Base-by-base conservation (phyloP, 2,797 vertebrate genomes). In the Hirundo rustica region DNA sequence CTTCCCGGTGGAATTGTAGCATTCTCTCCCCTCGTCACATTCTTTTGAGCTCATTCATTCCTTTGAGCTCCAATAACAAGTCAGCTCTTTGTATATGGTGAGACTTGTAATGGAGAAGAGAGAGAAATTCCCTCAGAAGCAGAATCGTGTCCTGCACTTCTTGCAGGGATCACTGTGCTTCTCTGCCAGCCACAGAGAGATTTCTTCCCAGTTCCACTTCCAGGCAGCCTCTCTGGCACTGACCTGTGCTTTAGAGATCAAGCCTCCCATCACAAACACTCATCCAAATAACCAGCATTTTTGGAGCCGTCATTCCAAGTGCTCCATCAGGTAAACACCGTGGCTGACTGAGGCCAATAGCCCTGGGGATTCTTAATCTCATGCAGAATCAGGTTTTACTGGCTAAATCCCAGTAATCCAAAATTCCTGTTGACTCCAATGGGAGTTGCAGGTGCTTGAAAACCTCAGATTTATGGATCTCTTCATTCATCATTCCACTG, bases 11-110 rank as follows among this genome's bases (percentile, higher is more conserved):
- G 85, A 89, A 93, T 47, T 86, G 92, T 92, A 71, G 92, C 82
- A 64, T 89, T 95, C 89, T 84, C 92, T 95, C 75, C 75, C 75
- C 75, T 94, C 60, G 62, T 91, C 67, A 8, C 91, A 88, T 95
- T 95, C 94, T 92, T 94, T 90, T 88, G 85, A 93, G 93, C 94
- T 92, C 94, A 85, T 96, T 96, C 94, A 93, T 95, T 96, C 85
- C 93, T 94, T 91, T 93, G 91, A 90, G 92, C 89, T 93, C 94
- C 89, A 89, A 54, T 92, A 95, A 93, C 85, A 96, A 96, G 89
- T 88, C 85, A 84, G 92, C 85, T 93, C 95, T 96, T 94, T 96
- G 94, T 93, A 81, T 91, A 91, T 89, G 66, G 91, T 50, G 64
- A 92, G 85, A 13, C 45, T 90, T 78, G 87, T 53, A 89, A 86